Base-by-base conservation (phyloP, 2,888 invertebrate genomes). In the Drosophila prostipennis region DNA sequence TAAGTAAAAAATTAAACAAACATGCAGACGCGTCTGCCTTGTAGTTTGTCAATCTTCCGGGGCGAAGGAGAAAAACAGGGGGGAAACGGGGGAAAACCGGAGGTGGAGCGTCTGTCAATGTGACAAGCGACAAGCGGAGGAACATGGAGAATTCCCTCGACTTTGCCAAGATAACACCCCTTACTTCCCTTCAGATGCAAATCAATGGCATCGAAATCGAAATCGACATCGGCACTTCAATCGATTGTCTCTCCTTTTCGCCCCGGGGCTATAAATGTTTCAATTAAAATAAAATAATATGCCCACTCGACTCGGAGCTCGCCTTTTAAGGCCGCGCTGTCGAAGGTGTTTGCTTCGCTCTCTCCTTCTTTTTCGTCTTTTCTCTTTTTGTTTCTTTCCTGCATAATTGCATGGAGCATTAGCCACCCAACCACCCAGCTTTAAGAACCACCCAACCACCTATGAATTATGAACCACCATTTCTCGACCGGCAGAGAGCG, bases 1-100 rank as follows among this genome's bases (percentile, higher is more conserved):
- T 84, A 84, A 84, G 85, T 87, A 84, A 87, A 84, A 84, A 84
- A 84, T 84, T 84, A 87, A 84, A 87, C 74, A 82, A 82, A 80
- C 84, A 69, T 75, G 80, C 80, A 87, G 87, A 87, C 84, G 85
- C 77, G 74, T 82, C 84, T 84, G 73, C 71, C 64, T 80, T 84
- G 87, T 79, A 71, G 63, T 84, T 78, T 81, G 86, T 83, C 86
- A 86, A 78, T 77, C 76, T 79, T 29, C 52, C 46, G 39, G 52
- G 36, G n/a, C 3, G 14, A n/a, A 11, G 49, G 40, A 54, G 45
- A 16, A 13, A 29, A 32, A 19, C 32, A 34, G 11, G 46, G 34
- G 19, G 19, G 19, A 23, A 16, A 34, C 14, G 11, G 26, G n/a
- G 10, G 29, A 6, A 11, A n/a, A 4, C 43, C 7, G 45, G n/a